phyloP scores from a whole-genome alignment of 2,888 invertebrate species.

The Trichacis sp. region DNA sequence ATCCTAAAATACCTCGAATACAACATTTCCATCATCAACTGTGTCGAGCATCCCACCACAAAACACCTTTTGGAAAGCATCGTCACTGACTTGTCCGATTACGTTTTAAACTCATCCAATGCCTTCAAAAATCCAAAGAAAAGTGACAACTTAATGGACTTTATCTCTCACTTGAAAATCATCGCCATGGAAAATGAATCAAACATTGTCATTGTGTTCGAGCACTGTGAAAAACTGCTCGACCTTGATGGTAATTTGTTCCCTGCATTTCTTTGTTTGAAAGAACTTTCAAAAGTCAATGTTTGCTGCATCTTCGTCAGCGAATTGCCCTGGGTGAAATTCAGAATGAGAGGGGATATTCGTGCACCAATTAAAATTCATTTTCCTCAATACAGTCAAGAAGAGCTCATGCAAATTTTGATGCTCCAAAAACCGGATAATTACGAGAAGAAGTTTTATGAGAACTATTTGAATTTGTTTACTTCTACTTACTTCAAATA shows the following conservation, averaged over 20 bases:
- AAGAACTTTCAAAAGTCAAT: constrained; percentile 79
- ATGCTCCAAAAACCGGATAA: constrained; percentile 60
- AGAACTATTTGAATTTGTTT: constrained; percentile 84
- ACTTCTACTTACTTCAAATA: constrained; percentile 86
- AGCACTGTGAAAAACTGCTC: constrained; percentile 84
- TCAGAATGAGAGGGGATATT: constrained; percentile 75
- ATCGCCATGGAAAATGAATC: constrained; percentile 63
- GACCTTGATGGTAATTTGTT: constrained; percentile 81
- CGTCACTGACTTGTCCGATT: constrained; percentile 72
- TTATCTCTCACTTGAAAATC: constrained; percentile 71
- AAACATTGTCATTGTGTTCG: constrained; percentile 78
- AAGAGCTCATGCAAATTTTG: constrained; percentile 74
- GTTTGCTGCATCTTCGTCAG: constrained; percentile 83
- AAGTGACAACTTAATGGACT: constrained; percentile 79
- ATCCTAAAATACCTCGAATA: constrained; percentile 74
- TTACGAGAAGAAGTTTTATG: constrained; percentile 75
- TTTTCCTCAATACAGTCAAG: constrained; percentile 85
- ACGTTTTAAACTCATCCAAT: constrained; percentile 64
- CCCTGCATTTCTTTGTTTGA: constrained; percentile 79
- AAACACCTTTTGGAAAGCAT: constrained; percentile 84
- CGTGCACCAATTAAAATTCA: constrained; percentile 80
- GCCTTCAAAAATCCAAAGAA: constrained; percentile 69
- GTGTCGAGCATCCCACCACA: constrained; percentile 84
- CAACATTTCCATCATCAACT: constrained; percentile 78
- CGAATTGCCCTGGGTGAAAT: constrained; percentile 86